Evolutionary conservation across 2,888 invertebrate species (phyloP), one percentile per base, ranked within the genome.

Genomic region (Chesias legatella): DNA sequence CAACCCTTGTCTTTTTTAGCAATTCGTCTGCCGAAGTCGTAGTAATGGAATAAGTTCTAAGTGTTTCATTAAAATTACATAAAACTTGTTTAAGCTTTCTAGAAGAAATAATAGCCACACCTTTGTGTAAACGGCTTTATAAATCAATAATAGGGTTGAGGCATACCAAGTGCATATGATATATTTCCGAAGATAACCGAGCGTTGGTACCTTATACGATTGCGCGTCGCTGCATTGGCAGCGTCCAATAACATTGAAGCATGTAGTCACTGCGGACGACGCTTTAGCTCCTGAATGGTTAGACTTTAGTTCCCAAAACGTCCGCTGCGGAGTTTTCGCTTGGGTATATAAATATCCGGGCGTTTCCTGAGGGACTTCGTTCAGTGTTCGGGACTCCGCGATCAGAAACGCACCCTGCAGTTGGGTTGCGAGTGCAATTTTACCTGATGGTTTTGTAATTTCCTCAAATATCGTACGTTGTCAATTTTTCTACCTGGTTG

Each of bases 261-360:
- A 10, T n/a, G 7, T 30, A 17, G 17, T 26, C 11, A 10, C 30
- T 10, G 17, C 26, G 34, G 20, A 3, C 2, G 13, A 17, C 13
- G 13, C 25, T 10, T 6, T 22, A 7, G 5, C 8, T 8, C 8
- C 8, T 23, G 4, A 34, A 34, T 38, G 34, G 33, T 23, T n/a
- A n/a, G 10, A 26, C 11, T 9, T 31, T 34, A 31, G 31, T 39
- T 39, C 27, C 11, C 9, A 10, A 28, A 34, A 28, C 6, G 23
- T 28, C 34, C 38, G 32, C 44, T 44, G 38, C 39, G n/a, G 31
- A 1, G 9, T 21, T 24, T 21, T 11, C 13, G 33, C 22, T 32
- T 35, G 32, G n/a, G n/a, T 30, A 3, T 9, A 6, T 3, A 5
- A 20, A 20, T 20, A 20, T 6, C 17, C 10, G 7, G 13, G 13